phyloP scores from a whole-genome alignment of 2,888 invertebrate genomes.

The Caenorhabditis drosophilae region DNA sequence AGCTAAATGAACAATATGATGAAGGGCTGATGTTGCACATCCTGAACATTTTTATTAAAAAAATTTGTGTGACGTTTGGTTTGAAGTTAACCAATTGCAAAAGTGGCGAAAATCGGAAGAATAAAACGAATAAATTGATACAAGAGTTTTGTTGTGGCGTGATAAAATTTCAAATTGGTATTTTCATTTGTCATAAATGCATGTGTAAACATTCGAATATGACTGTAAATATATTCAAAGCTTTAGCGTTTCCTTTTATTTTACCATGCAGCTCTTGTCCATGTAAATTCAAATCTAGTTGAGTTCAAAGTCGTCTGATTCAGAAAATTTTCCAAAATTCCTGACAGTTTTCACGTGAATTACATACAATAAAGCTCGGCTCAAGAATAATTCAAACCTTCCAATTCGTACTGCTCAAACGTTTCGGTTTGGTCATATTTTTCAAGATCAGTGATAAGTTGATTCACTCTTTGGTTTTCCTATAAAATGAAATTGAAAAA shows the following conservation, averaged over 20 bases:
- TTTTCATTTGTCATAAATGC: conserved; percentile 3
- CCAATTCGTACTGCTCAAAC: neutral
- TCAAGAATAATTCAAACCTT: neutral
- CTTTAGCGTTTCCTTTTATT: neutral
- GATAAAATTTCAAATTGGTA: neutral
- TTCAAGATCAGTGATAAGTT: neutral
- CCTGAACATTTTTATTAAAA: too few species aligned
- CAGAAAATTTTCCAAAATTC: neutral
- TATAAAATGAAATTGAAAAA: too few species aligned
- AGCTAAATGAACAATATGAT: too few species aligned
- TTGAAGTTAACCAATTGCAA: neutral
- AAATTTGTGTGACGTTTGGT: too few species aligned
- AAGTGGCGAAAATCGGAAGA: conserved; percentile 2
- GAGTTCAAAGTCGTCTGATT: neutral
- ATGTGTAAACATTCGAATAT: neutral
- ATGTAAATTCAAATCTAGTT: neutral
- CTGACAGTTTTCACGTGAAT: too few species aligned
- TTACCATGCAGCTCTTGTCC: neutral
- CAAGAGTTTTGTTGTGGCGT: neutral
- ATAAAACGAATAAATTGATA: conserved; percentile 2
- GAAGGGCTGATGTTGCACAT: too few species aligned
- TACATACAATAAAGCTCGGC: too few species aligned
- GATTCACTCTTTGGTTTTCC: neutral
- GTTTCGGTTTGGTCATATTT: neutral
- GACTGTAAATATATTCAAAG: neutral